Evolutionary conservation across 53 echinoderm and acorn worm genomes (phyloP).

Genomic region (Paracentrotus lividus): DNA sequence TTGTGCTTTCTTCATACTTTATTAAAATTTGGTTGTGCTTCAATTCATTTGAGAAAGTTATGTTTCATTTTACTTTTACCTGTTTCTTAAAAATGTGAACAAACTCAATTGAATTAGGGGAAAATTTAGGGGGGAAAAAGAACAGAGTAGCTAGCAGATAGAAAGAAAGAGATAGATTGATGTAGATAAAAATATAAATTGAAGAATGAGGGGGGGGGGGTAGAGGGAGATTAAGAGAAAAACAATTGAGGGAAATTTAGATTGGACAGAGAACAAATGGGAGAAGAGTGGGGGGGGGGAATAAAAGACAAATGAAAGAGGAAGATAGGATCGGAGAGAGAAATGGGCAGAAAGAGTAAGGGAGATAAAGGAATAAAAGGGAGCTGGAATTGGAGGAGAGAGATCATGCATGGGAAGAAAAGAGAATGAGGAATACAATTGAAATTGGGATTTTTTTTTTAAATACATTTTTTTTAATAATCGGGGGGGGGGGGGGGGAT

Average conservation of each 20-base stretch:
- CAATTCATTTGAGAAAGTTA: background rate
- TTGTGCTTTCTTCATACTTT: conserved; percentile 4
- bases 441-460: too few relatives aligned
- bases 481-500: too few relatives aligned
- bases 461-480: too few relatives aligned
- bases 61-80: background rate
- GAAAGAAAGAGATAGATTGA: background rate
- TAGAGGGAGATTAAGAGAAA: background rate
- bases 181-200: background rate
- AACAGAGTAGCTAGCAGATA: too few relatives aligned
- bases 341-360: background rate
- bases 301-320: background rate
- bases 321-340: background rate
- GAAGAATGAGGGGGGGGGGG: too few relatives aligned
- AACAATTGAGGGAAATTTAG: background rate
- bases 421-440: too few relatives aligned
- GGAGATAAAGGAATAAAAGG: too few relatives aligned
- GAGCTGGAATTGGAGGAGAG: background rate
- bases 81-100: background rate
- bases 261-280: background rate
- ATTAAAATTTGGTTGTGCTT: conserved; percentile 1
- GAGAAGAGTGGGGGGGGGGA: background rate
- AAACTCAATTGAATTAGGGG: background rate
- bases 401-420: background rate
- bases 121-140: too few relatives aligned